Evolutionary conservation across 2,888 invertebrate genomes (phyloP).

Genomic region (Creontiades dilutus): DNA sequence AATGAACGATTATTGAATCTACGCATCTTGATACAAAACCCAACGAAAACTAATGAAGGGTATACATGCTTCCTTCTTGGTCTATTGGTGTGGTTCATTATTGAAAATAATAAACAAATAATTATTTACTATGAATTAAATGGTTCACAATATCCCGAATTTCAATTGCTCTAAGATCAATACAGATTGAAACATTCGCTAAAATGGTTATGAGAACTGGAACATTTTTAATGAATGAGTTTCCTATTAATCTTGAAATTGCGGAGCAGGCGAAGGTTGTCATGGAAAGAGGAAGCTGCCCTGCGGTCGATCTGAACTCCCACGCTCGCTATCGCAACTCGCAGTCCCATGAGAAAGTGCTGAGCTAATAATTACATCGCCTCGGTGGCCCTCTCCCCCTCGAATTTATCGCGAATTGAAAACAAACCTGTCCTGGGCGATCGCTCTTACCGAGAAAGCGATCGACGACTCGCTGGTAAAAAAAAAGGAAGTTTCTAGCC

Average conservation of each 20-base stretch:
- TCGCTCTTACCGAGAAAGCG: constrained; percentile 57
- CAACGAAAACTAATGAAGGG: too few species aligned
- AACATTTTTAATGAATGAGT: not conserved
- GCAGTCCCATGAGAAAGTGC: constrained; percentile 55
- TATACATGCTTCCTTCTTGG: too few species aligned
- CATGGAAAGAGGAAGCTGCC: not conserved
- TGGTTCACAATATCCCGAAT: too few species aligned
- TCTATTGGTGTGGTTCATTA: too few species aligned
- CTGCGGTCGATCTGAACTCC: constrained; percentile 22
- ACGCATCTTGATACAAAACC: too few species aligned
- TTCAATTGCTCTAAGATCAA: too few species aligned
- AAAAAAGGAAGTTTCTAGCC: constrained; percentile 18
- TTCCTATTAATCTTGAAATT: not conserved
- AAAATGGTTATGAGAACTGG: not conserved
- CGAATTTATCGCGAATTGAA: constrained; percentile 63
- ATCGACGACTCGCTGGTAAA: not conserved
- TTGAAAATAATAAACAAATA: too few species aligned
- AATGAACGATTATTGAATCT: too few species aligned
- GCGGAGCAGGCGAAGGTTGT: not conserved
- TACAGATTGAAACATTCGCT: too few species aligned
- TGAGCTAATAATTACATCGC: constrained; percentile 57
- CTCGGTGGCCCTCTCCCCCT: constrained; percentile 26
- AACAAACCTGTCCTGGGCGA: constrained; percentile 53
- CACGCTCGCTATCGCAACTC: constrained; percentile 13
- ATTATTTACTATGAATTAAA: too few species aligned